Evolutionary conservation across 2,113 vertebrate species (phyloP).

Genomic region (Felis catus): DNA sequence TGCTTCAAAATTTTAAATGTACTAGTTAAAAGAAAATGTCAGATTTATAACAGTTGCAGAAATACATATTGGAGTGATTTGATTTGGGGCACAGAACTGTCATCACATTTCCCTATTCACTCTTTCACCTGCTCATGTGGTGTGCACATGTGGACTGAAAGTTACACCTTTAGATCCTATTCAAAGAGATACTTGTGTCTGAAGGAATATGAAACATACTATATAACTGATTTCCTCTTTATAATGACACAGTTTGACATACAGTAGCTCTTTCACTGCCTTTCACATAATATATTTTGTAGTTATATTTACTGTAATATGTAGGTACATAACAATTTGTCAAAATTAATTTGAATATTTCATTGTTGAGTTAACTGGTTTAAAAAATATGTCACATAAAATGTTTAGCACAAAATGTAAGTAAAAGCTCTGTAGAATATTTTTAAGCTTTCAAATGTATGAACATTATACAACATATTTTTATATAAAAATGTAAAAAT

Average conservation of each 20-base stretch:
- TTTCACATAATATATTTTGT: not conserved
- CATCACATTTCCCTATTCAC: slow-evolving; percentile 37
- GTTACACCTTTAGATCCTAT: not conserved
- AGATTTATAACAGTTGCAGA: not conserved
- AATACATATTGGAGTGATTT: slow-evolving; percentile 46
- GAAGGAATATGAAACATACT: not conserved
- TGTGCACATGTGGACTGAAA: not conserved
- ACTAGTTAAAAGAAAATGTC: not conserved
- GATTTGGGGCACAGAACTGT: slow-evolving; percentile 37
- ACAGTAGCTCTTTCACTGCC: not conserved
- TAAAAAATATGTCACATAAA: not conserved
- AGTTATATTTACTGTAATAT: not conserved
- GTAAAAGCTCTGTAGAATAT: not conserved
- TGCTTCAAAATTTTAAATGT: not conserved
- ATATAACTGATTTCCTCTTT: not conserved
- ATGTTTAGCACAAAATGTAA: not conserved
- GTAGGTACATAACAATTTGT: not conserved
- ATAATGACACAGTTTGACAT: not conserved
- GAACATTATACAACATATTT: not conserved
- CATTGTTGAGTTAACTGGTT: not conserved
- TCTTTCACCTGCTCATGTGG: slow-evolving; percentile 32
- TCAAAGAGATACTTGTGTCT: slow-evolving; percentile 20
- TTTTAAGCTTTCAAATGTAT: not conserved
- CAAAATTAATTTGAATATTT: not conserved
- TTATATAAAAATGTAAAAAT: not conserved